Percentiles rank a stretch among this genome's conserved stretches.
Conservation (phyloP, 2,797 vertebrate species). For the Thripadectes ignobilis region DNA sequence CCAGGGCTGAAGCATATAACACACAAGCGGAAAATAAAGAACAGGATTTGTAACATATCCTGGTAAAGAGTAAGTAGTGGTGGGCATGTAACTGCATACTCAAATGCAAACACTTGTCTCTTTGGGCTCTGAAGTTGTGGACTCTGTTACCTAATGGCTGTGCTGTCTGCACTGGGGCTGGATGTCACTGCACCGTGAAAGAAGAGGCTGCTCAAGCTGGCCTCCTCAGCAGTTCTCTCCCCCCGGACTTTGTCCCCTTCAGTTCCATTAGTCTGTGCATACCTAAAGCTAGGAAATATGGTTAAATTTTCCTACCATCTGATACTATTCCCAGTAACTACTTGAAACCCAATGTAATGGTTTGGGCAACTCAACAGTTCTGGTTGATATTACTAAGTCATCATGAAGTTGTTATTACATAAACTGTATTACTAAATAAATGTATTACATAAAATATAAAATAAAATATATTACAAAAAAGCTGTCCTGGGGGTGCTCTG, state of each 20-base stretch:
- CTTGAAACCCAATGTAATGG: not conserved
- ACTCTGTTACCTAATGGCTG: not conserved
- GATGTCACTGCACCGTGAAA: not conserved
- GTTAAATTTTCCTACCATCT: not conserved
- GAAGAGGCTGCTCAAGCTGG: not conserved
- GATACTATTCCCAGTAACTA: not conserved
- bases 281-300: not conserved
- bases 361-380: not conserved
- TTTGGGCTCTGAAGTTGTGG: not conserved
- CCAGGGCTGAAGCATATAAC: not conserved
- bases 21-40: not conserved
- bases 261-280: not conserved
- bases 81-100: not conserved
- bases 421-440: not conserved
- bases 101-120: not conserved
- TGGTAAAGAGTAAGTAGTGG: not conserved
- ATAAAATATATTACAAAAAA: not conserved
- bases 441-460: not conserved
- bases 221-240: not conserved
- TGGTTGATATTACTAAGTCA: not conserved
- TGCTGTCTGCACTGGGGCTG: not conserved
- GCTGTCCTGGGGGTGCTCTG: not conserved
- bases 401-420: not conserved
- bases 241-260: not conserved
- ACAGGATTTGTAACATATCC: not conserved